Conservation (phyloP, 2,888 invertebrate species). For the Caenorhabditis afra region DNA sequence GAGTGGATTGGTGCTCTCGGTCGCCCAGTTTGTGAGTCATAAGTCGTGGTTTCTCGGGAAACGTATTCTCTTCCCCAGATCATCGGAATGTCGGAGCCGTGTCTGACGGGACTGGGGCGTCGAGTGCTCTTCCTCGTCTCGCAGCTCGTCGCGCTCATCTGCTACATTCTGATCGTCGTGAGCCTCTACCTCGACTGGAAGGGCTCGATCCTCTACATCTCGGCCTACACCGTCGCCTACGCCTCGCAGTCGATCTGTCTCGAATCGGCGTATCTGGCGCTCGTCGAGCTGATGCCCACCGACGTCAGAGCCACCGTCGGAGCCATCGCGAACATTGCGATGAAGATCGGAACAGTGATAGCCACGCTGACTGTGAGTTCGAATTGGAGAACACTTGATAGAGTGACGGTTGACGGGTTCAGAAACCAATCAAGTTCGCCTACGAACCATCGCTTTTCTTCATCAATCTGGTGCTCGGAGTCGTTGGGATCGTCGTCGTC, state of each 20-base stretch:
- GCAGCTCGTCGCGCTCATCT: constrained; percentile 45
- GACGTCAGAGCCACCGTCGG: constrained; percentile 51
- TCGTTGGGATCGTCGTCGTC: constrained; percentile 42
- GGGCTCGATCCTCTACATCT: constrained; percentile 15
- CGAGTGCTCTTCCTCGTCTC: constrained; percentile 48
- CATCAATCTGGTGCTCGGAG: constrained; percentile 39
- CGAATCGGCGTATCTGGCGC: constrained; percentile 48
- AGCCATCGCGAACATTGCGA: constrained; percentile 41
- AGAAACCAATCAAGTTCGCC: constrained; percentile 42
- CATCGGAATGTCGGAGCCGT: constrained; percentile 52
- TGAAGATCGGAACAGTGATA: constrained; percentile 48
- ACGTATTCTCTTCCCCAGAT: constrained; percentile 4
- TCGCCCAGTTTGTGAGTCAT: constrained; percentile 39
- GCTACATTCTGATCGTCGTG: constrained; percentile 38
- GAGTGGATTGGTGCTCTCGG: constrained; percentile 38
- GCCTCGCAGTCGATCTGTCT: constrained; percentile 53
- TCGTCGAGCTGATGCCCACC: constrained; percentile 59
- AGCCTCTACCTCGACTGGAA: constrained; percentile 32
- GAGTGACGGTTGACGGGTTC: constrained; percentile 6
- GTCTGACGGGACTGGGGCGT: constrained; percentile 41
- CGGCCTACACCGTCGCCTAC: constrained; percentile 45
- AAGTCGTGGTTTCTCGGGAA: too few relatives aligned
- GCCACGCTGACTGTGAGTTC: constrained; percentile 40
- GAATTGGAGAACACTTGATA: background rate
- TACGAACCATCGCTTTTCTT: constrained; percentile 53